Evolutionary conservation across 2,797 vertebrate genomes (phyloP), one percentile per base, ranked within the genome.

Genomic region (Myotis pilosus): DNA sequence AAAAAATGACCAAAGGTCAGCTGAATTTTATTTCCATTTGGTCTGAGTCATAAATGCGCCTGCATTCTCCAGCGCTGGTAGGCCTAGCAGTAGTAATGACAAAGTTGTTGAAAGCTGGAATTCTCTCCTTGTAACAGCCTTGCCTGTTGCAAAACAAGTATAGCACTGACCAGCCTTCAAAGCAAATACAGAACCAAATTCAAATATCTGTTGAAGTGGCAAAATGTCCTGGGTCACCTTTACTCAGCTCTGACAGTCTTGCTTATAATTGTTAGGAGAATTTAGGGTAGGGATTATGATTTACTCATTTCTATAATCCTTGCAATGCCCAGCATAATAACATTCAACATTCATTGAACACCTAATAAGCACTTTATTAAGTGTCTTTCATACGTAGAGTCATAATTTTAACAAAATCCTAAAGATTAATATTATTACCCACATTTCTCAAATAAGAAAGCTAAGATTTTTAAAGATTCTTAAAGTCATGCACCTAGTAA

Each of bases 341-440:
- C 8, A 78, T 33, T 22, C 44, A 30, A 44, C 13, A 57, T 62
- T 83, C 28, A 79, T 30, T 49, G 30, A 76, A 19, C 25, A 36
- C 28, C 68, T 51, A 82, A 10, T 79, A 91, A 85, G 33, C 25
- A 68, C 28, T 66, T 3, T 57, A 55, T 15, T 75, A 79, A 13
- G 8, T 28, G 17, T 19, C 44, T 81, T 68, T 81, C 72, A 74
- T 33, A 64, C 2, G 88, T 22, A 49, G 47, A 82, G 49, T 74
- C 10, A 78, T 23, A 79, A 64, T 79, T 92, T 94, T 92, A 85
- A 66, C 22, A 82, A 87, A 95, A 90, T 72, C 53, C 66, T 85
- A 49, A 93, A 87, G 20, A 33, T 55, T 0, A 80, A n/a, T 57
- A 20, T 68, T 91, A 71, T 49, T 91, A 51, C 72, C 6, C 49